Conservation (phyloP, 2,888 invertebrate genomes). For the Margaritifera margaritifera region DNA sequence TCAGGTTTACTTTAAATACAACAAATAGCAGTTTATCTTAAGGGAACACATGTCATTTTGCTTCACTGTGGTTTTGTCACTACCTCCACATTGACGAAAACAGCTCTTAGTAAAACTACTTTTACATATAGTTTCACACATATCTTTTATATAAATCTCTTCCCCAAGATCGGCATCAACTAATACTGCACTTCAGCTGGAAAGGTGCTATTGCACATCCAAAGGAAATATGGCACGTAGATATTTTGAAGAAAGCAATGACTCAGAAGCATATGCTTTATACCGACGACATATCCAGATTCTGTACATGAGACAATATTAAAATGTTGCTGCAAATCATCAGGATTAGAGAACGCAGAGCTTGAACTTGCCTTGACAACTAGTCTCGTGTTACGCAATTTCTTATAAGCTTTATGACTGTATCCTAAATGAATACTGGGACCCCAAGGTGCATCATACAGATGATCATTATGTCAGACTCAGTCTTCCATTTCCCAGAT, state of each 20-base stretch:
- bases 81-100: too few species aligned
- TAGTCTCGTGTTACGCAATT: neutral
- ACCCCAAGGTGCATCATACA: conserved; percentile 31
- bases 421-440: conserved; percentile 42
- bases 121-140: too few species aligned
- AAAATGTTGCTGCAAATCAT: conserved; percentile 36
- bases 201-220: neutral
- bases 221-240: conserved; percentile 34
- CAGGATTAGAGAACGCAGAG: neutral
- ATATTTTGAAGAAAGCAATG: conserved; percentile 46
- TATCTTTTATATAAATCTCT: too few species aligned
- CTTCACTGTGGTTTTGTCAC: too few species aligned
- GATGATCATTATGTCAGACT: conserved; percentile 39
- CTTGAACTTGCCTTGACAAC: conserved; percentile 55
- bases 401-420: conserved; percentile 12
- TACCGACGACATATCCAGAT: conserved; percentile 52
- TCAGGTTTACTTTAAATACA: too few species aligned
- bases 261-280: conserved; percentile 46
- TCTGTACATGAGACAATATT: conserved; percentile 41
- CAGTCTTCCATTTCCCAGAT: conserved; percentile 41
- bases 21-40: too few species aligned
- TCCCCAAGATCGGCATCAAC: too few species aligned
- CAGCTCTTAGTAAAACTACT: too few species aligned
- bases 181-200: too few species aligned
- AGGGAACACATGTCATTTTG: too few species aligned